Evolutionary conservation across 2,888 invertebrate species (phyloP), one percentile per base, ranked within the genome.

Genomic region (Drosophila conformis): DNA sequence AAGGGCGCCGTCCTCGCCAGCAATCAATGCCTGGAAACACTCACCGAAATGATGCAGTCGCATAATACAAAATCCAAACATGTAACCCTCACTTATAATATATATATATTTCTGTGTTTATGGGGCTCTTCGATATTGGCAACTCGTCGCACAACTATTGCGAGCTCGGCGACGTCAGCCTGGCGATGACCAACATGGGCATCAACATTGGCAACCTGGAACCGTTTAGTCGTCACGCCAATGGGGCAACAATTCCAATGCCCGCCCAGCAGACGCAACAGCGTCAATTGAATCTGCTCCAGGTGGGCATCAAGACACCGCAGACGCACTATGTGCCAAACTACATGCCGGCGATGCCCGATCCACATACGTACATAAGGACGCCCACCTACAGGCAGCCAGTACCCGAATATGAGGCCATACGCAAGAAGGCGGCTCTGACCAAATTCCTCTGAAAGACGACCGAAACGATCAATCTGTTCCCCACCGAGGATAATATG

Each of bases 301-400:
- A 97, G 89, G 98, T 98, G 18, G 99, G 99, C 2, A 96, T 96
- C 1, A 97, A 97, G 90, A 96, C 96, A 40, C 94, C 95, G 25
- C 96, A 97, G 89, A 98, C 98, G 0, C 93, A 96, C 1, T 96
- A 99, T 91, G 97, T 99, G 92, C 98, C 98, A 8, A 96, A 96
- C 83, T 96, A 98, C 93, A 94, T 99, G 68, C 99, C 99, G 25
- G 94, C 96, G 0, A 96, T 99, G 92, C 99, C 99, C 3, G 99
- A 99, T 94, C 98, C 99, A 5, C 99, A 99, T 94, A 98, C 99
- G 3, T 99, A 99, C 91, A 98, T 99, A 75, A 95, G 98, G 76
- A 99, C 99, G 75, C 97, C 98, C 58, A 98, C 98, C 0, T 97
- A 98, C 91, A 98, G 98, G 92, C 98, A 98, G 94, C 98, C 98